phyloP scores from a whole-genome alignment of 2,888 invertebrate genomes.

The Drosophila merina region DNA sequence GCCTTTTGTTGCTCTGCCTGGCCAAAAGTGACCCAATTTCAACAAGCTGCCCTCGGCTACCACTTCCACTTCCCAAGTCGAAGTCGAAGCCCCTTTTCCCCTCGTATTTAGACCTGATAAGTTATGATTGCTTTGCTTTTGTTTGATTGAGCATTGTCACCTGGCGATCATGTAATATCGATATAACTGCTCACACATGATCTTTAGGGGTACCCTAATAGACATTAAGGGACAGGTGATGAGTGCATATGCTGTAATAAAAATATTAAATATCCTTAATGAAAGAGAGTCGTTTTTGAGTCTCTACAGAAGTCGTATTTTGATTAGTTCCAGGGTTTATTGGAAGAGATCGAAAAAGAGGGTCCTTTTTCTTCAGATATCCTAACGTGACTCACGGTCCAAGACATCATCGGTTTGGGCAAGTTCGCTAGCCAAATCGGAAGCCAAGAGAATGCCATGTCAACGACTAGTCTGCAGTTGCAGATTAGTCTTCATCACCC shows the following conservation, averaged over 20 bases:
- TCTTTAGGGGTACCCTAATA: slow-evolving; percentile 29
- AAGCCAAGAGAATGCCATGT: slow-evolving; percentile 67
- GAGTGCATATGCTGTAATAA: slow-evolving; percentile 44
- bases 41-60: slow-evolving; percentile 14
- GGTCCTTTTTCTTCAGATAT: too few relatives aligned
- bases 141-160: slow-evolving; percentile 62
- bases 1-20: slow-evolving; percentile 20
- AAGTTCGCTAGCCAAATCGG: slow-evolving; percentile 74
- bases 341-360: too few relatives aligned
- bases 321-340: slow-evolving; percentile 21
- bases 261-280: slow-evolving; percentile 19
- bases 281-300: slow-evolving; percentile 3
- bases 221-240: slow-evolving; percentile 46
- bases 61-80: slow-evolving; percentile 10
- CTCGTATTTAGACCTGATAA: slow-evolving; percentile 54
- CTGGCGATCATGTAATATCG: slow-evolving; percentile 49
- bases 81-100: slow-evolving; percentile 13
- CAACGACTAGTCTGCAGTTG: slow-evolving; percentile 42
- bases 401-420: slow-evolving; percentile 37
- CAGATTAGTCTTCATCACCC: slow-evolving; percentile 61
- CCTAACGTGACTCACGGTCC: background rate
- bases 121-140: slow-evolving; percentile 67
- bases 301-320: slow-evolving; percentile 30
- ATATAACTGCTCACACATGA: slow-evolving; percentile 41
- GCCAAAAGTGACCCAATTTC: slow-evolving; percentile 50